phyloP scores from a whole-genome alignment of 2,113 vertebrate species.

The Macaca nemestrina region DNA sequence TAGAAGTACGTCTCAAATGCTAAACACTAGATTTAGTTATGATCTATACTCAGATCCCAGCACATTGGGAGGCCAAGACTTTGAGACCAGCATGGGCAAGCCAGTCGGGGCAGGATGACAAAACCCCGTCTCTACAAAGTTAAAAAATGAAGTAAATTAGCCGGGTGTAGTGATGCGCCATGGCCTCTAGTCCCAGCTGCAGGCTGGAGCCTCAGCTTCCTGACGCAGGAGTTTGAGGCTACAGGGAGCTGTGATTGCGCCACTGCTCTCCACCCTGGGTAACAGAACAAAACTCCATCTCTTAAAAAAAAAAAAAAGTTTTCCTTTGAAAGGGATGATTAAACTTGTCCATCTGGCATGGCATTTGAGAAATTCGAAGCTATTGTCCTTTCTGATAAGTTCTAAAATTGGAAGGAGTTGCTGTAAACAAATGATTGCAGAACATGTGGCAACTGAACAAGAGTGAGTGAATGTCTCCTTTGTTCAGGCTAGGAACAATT shows the following conservation, averaged over 20 bases:
- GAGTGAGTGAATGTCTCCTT: fast-evolving
- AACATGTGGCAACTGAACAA: fast-evolving
- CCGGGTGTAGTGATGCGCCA: too few relatives aligned
- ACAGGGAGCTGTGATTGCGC: too few relatives aligned
- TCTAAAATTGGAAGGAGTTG: neutral
- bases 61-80: too few relatives aligned
- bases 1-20: neutral
- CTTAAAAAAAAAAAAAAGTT: neutral
- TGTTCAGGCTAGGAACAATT: neutral
- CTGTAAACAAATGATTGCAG: neutral
- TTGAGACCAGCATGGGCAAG: too few relatives aligned
- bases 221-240: too few relatives aligned
- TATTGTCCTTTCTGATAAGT: neutral
- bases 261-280: too few relatives aligned
- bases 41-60: neutral
- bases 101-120: too few relatives aligned
- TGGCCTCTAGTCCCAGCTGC: too few relatives aligned
- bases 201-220: too few relatives aligned
- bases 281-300: too few relatives aligned
- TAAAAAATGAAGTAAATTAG: too few relatives aligned
- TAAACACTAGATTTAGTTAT: neutral
- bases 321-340: neutral
- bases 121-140: too few relatives aligned
- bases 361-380: neutral
- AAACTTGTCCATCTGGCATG: neutral